Evolutionary conservation across 2,113 vertebrate species (phyloP), one percentile per base, ranked within the genome.

Genomic region (Forbesichthys papilliferus): DNA sequence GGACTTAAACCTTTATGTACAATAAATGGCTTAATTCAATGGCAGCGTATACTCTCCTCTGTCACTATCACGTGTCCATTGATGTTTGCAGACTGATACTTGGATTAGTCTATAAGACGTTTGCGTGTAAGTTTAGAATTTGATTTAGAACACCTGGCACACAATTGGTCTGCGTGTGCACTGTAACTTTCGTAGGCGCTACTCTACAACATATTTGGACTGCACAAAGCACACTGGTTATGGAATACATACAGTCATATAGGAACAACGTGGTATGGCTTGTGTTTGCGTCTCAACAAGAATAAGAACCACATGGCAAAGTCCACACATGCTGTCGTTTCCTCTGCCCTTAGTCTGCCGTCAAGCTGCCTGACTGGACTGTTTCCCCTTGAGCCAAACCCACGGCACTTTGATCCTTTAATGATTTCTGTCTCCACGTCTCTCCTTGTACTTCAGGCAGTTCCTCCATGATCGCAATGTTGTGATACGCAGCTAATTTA

Each of bases 241-340:
- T 34, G 59, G 36, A 34, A 61, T 61, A 61, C n/a, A 61, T 61
- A 61, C n/a, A n/a, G 46, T 61, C 59, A 61, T n/a, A 61, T 46
- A n/a, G 3, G 59, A 61, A 36, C 27, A 42, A n/a, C 12, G 51
- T 52, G 12, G 47, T 48, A 64, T 49, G 64, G 33, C 20, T 36
- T 18, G 51, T 36, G 20, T 27, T 36, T n/a, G 51, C 33, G 4
- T 14, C 51, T n/a, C 34, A 12, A 14, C 16, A 52, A 55, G 5
- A 66, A 46, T 16, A 16, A 34, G 34, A 54, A 55, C 49, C 64
- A 66, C 64, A 55, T 66, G 64, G 10, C 8, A 42, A 13, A n/a
- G 7, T 34, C 12, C 51, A 42, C 33, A 54, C 33, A 53, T 66
- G 64, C 49, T 65, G 27, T 27, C 49, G 33, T 66, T 42, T 53